These are phyloP conservation scores for Drosophila pseudotakahashii DNA, from an alignment of 2,888 invertebrate species.

Conservation along the genomic window DNA sequence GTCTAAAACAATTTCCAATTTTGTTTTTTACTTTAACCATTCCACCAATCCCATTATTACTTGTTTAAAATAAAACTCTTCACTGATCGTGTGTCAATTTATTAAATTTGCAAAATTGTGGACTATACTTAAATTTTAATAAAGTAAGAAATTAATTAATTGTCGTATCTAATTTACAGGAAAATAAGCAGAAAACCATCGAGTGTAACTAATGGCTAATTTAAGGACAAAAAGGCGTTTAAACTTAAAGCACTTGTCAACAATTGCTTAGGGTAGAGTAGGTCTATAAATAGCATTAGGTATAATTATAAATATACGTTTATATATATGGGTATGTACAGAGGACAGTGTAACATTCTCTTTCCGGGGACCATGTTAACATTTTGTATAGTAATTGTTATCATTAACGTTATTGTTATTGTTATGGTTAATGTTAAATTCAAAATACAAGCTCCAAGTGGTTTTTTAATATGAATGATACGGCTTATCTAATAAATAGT, in stretches of 20 bases:
- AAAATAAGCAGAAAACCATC: conserved; percentile 25
- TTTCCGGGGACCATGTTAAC: conserved; percentile 57
- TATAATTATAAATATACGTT: conserved; percentile 24
- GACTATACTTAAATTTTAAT: conserved; percentile 26
- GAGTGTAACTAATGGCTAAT: conserved; percentile 45
- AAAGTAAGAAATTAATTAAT: conserved; percentile 35
- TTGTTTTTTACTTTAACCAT: no score
- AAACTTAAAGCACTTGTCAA: conserved; percentile 73
- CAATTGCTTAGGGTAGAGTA: conserved; percentile 69
- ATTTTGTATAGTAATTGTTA: conserved; percentile 44
- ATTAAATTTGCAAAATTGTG: conserved; percentile 40
- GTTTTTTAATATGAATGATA: conserved; percentile 45
- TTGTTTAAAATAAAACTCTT: not conserved
- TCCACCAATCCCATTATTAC: no score
- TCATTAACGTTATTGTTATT: conserved; percentile 42
- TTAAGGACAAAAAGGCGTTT: conserved; percentile 58
- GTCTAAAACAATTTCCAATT: no score
- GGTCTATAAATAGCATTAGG: conserved; percentile 25
- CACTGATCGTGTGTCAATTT: conserved; percentile 32
- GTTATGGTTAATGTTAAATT: conserved; percentile 63
- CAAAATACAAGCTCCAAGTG: conserved; percentile 73
- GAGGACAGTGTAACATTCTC: conserved; percentile 37
- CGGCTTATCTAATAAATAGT: conserved; percentile 43
- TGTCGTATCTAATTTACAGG: conserved; percentile 29
- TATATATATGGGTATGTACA: conserved; percentile 54